Evolutionary conservation across 2,797 vertebrate genomes (phyloP), one percentile per base, ranked within the genome.

Genomic region (Vireo griseus): DNA sequence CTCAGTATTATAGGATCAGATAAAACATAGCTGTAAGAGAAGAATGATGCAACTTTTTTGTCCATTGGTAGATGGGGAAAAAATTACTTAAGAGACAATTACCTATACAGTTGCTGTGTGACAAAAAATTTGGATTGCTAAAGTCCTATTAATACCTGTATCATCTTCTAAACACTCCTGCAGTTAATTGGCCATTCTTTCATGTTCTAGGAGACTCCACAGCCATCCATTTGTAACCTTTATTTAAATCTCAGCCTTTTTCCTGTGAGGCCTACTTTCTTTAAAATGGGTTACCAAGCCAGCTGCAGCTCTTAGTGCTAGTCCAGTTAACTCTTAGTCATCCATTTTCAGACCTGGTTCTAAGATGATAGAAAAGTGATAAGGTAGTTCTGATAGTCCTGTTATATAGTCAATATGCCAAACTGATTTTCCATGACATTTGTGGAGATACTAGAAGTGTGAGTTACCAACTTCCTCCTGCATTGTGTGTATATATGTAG

Each of bases 221-320:
- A 87, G 67, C 63, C 47, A 59, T 90, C 59, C 86, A 9, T 69
- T 87, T 93, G 88, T 84, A 93, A 87, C 45, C 51, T 91, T 79
- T 90, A 82, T 82, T 93, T 91, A 93, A 93, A 88, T 93, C 21
- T 55, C 68, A 9, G 28, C 35, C 22, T 67, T 90, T 76, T 94
- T 93, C 71, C 86, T 92, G 35, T 91, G 92, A 79, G 71, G 74
- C 71, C 59, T 63, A 33, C 31, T 93, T 95, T 71, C 63, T 95
- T 93, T 79, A 73, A 86, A 79, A 44, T 44, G 48, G 45, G 35
- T 85, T 96, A 85, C 77, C 35, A 82, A 92, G 52, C 58, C 83
- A 85, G 50, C 71, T 85, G 63, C 80, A 71, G n/a, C 44, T 92
- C 26, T 55, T 62, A 58, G 22, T 65, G 31, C 63, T 93, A 61